phyloP scores from a whole-genome alignment of 2,888 invertebrate genomes.

The Tenthredo livida region DNA sequence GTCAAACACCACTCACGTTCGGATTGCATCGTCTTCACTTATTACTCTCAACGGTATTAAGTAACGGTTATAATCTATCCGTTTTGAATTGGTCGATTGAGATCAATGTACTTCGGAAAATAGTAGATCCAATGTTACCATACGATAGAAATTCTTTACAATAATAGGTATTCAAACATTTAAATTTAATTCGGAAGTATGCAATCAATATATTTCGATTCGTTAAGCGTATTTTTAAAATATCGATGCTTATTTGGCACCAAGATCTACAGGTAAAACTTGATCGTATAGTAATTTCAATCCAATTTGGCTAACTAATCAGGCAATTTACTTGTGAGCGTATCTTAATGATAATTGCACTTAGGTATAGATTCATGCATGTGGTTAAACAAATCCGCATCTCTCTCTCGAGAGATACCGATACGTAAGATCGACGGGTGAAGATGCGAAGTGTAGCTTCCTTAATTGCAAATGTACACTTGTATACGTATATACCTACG shows the following conservation, averaged over 20 bases:
- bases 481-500: slow-evolving; percentile 4
- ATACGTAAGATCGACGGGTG: slow-evolving; percentile 23
- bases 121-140: not conserved
- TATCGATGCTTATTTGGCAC: not conserved
- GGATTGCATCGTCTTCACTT: slow-evolving; percentile 3
- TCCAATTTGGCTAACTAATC: slow-evolving; percentile 36
- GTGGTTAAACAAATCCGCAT: slow-evolving; percentile 19
- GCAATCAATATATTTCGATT: not conserved
- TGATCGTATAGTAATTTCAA: slow-evolving; percentile 1
- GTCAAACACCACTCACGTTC: not conserved
- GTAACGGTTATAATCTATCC: not conserved
- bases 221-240: not conserved
- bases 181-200: not conserved
- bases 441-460: slow-evolving; percentile 32
- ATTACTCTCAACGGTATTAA: not conserved
- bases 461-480: slow-evolving; percentile 37
- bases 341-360: slow-evolving; percentile 20
- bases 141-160: not conserved
- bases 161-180: not conserved
- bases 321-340: not conserved
- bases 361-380: not conserved
- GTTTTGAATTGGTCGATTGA: not conserved
- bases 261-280: not conserved
- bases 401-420: not conserved
- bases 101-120: not conserved